Conservation (phyloP, 2,888 invertebrate species). For the Gryllus longicercus region DNA sequence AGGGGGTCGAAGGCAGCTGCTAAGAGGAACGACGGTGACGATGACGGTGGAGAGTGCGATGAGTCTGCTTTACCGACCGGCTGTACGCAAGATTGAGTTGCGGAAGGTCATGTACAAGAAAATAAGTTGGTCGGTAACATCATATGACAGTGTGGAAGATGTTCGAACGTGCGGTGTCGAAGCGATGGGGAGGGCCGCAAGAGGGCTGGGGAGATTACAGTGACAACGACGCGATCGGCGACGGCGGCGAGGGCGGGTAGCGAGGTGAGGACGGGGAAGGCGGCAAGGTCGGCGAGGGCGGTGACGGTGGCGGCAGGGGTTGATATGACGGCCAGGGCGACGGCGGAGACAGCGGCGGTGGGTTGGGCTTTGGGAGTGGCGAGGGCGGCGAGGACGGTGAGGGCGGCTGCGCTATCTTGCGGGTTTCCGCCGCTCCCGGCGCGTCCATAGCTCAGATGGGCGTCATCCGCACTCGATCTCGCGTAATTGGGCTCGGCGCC, state of each 20-base stretch:
- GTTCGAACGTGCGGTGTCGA: no score
- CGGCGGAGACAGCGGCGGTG: neutral
- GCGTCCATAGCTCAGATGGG: constrained; percentile 9
- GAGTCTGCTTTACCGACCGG: no score
- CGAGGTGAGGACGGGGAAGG: neutral
- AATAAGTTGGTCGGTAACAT: no score
- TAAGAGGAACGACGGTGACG: no score
- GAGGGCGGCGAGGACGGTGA: neutral
- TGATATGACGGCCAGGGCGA: neutral
- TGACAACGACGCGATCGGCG: neutral
- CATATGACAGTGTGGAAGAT: no score
- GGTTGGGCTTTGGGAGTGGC: neutral
- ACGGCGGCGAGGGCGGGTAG: neutral
- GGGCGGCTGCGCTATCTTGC: neutral
- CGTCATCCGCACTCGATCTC: constrained; percentile 17
- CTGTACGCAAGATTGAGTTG: no score
- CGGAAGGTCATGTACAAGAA: no score
- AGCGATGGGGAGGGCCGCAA: no score
- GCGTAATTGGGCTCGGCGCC: neutral
- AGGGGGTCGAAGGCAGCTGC: no score
- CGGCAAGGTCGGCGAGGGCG: neutral
- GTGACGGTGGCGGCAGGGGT: neutral
- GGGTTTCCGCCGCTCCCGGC: neutral
- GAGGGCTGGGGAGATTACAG: no score
- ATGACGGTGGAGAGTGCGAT: no score